These are phyloP conservation scores for Calameuta idolon DNA, from an alignment of 2,888 invertebrate species.

Conservation along the genomic window DNA sequence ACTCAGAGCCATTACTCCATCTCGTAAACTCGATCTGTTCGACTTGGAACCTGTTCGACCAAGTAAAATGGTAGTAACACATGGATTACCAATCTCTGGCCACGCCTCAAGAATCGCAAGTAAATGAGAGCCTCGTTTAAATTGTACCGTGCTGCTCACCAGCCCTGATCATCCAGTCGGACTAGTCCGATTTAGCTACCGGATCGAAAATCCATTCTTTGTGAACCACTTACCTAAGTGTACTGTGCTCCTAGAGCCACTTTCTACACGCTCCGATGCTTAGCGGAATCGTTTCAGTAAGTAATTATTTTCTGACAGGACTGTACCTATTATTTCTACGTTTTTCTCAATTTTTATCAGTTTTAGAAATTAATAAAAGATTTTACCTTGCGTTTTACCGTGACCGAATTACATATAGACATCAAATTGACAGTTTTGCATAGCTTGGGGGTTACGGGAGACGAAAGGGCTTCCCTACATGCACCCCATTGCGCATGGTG, in stretches of 20 bases:
- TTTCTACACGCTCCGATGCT: background rate
- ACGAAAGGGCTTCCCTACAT: conserved; percentile 21
- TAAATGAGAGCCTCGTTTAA: background rate
- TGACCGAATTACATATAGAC: conserved; percentile 34
- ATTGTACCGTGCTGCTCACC: background rate
- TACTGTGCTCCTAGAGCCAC: background rate
- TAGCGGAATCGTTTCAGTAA: background rate
- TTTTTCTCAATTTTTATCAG: background rate
- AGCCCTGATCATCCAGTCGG: background rate
- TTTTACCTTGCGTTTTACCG: background rate
- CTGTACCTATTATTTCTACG: background rate
- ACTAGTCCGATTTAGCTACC: background rate
- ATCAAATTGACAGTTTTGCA: conserved; percentile 33
- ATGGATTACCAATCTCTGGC: conserved; percentile 17
- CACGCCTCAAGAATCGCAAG: conserved; percentile 1
- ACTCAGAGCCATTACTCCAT: background rate
- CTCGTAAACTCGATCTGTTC: background rate
- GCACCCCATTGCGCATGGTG: conserved; percentile 55
- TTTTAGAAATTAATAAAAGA: background rate
- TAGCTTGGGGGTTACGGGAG: background rate
- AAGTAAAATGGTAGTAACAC: conserved; percentile 26
- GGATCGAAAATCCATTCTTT: background rate
- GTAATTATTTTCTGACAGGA: background rate
- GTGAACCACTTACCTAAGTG: background rate
- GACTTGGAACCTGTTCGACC: conserved; percentile 25